Evolutionary conservation across 1,140 invertebrate species (phyloP).

Genomic region (Hirudo medicinalis): DNA sequence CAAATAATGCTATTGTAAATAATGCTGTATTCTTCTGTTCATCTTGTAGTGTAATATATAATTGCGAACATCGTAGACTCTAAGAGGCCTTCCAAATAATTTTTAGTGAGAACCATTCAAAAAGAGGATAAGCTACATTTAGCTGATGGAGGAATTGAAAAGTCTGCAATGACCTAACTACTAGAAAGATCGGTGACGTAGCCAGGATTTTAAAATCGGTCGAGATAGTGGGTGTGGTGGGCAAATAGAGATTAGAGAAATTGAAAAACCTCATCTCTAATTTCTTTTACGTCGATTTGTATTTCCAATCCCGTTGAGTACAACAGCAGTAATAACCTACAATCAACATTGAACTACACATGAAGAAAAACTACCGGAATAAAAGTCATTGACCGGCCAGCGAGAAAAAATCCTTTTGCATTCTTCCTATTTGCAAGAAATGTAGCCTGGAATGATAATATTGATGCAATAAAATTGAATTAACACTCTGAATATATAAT

Average conservation of each 20-base stretch:
- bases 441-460: slow-evolving; percentile 28
- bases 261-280: too few species aligned
- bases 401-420: slow-evolving; percentile 36
- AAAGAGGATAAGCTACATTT: neutral
- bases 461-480: neutral
- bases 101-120: neutral
- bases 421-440: slow-evolving; percentile 29
- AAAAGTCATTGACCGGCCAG: slow-evolving; percentile 38
- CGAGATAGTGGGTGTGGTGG: too few species aligned
- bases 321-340: neutral
- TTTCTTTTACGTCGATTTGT: too few species aligned
- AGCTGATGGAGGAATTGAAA: neutral
- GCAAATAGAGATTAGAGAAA: too few species aligned
- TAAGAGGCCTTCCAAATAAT: neutral
- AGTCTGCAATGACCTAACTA: too few species aligned
- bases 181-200: too few species aligned
- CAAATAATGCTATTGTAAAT: too few species aligned
- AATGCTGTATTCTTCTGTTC: too few species aligned
- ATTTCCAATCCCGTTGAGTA: neutral
- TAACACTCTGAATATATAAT: neutral
- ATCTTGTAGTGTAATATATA: too few species aligned
- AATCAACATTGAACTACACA: neutral
- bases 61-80: neutral
- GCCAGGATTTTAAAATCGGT: too few species aligned
- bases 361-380: slow-evolving; percentile 32